Evolutionary conservation across 2,797 vertebrate genomes (phyloP), one percentile per base, ranked within the genome.

Genomic region (Falco cherrug): DNA sequence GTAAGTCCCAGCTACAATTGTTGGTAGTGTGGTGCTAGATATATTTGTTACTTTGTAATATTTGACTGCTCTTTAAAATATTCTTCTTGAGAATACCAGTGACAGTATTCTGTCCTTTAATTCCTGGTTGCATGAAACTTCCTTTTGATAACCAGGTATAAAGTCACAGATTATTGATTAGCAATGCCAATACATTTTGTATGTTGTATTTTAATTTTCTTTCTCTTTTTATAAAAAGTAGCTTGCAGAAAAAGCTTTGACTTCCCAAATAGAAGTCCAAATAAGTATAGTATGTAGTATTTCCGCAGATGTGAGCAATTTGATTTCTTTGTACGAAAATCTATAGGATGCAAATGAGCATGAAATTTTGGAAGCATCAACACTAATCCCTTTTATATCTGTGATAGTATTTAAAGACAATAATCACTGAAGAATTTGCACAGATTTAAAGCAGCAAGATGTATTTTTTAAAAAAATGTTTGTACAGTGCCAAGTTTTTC

Each of bases 361-460:
- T 97, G 92, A 97, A 97, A 78, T 95, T 95, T 93, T 94, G 83
- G 94, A 97, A 97, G 33, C 92, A 86, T 97, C 81, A 8, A 76
- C 48, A 79, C 24, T 97, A 97, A 97, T 92, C 95, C 56, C 47
- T 96, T 90, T 96, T 93, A 88, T 95, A 96, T 75, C 92, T 97
- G 89, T 96, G 92, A 97, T 93, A 94, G 91, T 94, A 95, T 97
- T 94, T 97, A 97, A 97, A 75, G 89, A 87, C 50, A 96, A 83
- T 54, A 94, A 96, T 90, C 45, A 39, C 61, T 88, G 65, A 97
- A 91, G 76, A 95, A 96, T 97, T 95, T 93, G 65, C 90, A 96
- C 31, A 94, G 86, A 88, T 91, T 96, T 95, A 64, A 95, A 65
- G 63, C 76, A 87, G 45, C 20, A 97, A 90, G 95, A 79, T 76